These are phyloP conservation scores for Euclidia mi DNA, from an alignment of 2,888 invertebrate species.

Conservation along the genomic window DNA sequence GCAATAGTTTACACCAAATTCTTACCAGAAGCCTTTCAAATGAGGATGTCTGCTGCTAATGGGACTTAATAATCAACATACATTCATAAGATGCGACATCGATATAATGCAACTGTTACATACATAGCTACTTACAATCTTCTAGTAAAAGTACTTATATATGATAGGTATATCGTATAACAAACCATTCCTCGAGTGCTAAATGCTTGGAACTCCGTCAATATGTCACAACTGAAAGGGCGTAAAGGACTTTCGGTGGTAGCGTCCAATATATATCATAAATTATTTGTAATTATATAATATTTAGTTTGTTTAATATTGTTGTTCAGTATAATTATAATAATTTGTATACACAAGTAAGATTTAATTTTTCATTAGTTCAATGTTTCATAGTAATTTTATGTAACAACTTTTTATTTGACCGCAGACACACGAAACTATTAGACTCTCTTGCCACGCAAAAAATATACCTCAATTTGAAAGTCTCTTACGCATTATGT, in stretches of 20 bases:
- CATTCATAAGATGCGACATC: constrained; percentile 7
- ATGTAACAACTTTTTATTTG: too few relatives aligned
- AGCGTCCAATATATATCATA: too few relatives aligned
- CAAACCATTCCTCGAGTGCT: constrained; percentile 7
- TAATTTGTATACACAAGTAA: too few relatives aligned
- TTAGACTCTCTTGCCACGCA: too few relatives aligned
- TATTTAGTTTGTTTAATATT: too few relatives aligned
- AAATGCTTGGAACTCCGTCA: neutral
- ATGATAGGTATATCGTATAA: constrained; percentile 2
- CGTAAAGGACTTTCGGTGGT: neutral
- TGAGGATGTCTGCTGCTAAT: neutral
- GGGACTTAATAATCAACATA: neutral
- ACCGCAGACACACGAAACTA: too few relatives aligned
- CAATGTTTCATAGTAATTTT: too few relatives aligned
- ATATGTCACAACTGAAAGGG: neutral
- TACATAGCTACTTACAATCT: neutral
- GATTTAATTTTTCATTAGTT: too few relatives aligned
- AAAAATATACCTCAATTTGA: too few relatives aligned
- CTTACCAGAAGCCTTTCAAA: neutral
- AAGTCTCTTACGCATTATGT: neutral
- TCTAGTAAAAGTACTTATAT: neutral
- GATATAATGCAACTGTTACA: constrained; percentile 4
- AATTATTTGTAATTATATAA: too few relatives aligned
- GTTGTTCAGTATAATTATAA: too few relatives aligned
- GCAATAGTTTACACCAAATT: neutral